A percentile compares a stretch with the other conserved stretches of the same genome.
Conservation (phyloP, 2,797 vertebrate species). For the Pyrocephalus nanus region DNA sequence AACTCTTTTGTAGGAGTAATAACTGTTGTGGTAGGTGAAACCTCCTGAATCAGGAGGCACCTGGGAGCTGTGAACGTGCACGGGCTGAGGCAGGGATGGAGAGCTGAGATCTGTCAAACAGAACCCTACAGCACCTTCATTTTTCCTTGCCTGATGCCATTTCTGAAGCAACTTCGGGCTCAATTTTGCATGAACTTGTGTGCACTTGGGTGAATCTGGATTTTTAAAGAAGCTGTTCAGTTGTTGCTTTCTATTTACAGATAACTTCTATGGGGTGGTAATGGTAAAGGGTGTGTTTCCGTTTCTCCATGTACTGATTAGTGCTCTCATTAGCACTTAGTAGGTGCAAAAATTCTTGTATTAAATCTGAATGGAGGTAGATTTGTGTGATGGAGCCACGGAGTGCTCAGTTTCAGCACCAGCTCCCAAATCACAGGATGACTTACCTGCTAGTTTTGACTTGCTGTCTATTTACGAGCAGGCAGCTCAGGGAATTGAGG, state of each 20-base stretch:
- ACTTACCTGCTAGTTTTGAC: not conserved
- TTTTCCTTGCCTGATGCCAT: not conserved
- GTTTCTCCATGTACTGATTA: rapidly evolving
- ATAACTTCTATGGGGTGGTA: not conserved
- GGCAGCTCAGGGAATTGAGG: not conserved
- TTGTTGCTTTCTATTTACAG: not conserved
- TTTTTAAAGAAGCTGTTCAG: not conserved
- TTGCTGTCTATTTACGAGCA: not conserved
- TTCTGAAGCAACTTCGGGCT: not conserved
- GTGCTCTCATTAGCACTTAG: not conserved
- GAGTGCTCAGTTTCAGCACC: not conserved
- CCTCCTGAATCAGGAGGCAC: not conserved
- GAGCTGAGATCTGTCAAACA: not conserved
- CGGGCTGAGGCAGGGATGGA: not conserved
- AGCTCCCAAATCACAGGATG: not conserved
- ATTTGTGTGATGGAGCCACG: not conserved
- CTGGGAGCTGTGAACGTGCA: not conserved
- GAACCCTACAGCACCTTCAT: not conserved
- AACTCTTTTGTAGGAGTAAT: not conserved
- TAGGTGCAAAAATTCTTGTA: not conserved
- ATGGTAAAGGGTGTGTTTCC: not conserved
- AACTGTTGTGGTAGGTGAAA: not conserved
- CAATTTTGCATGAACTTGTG: not conserved
- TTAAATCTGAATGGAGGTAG: not conserved
- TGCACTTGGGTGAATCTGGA: not conserved